phyloP scores from a whole-genome alignment of 2,888 invertebrate species.

The Lithophane leautieri region DNA sequence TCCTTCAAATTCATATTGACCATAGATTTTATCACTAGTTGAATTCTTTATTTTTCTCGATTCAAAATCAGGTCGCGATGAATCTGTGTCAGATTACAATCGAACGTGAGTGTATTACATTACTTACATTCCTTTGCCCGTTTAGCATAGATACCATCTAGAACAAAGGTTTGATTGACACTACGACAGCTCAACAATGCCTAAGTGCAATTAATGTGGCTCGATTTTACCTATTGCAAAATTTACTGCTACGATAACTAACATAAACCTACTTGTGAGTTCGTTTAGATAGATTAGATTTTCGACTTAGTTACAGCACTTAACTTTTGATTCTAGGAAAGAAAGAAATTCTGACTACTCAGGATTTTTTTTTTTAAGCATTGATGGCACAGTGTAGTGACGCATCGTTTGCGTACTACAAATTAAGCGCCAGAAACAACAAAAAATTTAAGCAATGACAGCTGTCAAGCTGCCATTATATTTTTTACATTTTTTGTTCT shows the following conservation, averaged over 20 bases:
- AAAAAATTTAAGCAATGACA: not conserved
- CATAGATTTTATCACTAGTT: not conserved
- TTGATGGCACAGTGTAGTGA: not conserved
- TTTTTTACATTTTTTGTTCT: not conserved
- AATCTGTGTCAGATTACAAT: slow-evolving; percentile 37
- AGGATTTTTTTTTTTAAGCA: not conserved
- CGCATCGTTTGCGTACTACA: slow-evolving; percentile 1
- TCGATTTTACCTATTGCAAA: slow-evolving; percentile 43
- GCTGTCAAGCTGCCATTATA: not conserved
- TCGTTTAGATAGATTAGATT: slow-evolving; percentile 13
- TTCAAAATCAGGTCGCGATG: slow-evolving; percentile 1
- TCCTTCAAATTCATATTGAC: not conserved
- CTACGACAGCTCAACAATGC: slow-evolving; percentile 55
- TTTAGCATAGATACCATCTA: slow-evolving; percentile 62
- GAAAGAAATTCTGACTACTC: slow-evolving; percentile 9
- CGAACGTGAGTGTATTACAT: slow-evolving; percentile 36
- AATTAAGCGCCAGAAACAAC: not conserved
- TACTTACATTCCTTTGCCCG: slow-evolving; percentile 35
- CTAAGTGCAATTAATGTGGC: slow-evolving; percentile 41
- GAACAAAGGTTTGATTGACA: slow-evolving; percentile 63
- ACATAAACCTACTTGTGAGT: slow-evolving; percentile 8
- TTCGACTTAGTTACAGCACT: not conserved
- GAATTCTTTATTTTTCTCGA: not conserved
- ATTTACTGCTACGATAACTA: slow-evolving; percentile 19
- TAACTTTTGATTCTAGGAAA: not conserved